Percentiles rank a stretch among this genome's conserved stretches.
Evolutionary conservation across 2,888 invertebrate genomes (phyloP).

Genomic region (Steinernema scapterisci): DNA sequence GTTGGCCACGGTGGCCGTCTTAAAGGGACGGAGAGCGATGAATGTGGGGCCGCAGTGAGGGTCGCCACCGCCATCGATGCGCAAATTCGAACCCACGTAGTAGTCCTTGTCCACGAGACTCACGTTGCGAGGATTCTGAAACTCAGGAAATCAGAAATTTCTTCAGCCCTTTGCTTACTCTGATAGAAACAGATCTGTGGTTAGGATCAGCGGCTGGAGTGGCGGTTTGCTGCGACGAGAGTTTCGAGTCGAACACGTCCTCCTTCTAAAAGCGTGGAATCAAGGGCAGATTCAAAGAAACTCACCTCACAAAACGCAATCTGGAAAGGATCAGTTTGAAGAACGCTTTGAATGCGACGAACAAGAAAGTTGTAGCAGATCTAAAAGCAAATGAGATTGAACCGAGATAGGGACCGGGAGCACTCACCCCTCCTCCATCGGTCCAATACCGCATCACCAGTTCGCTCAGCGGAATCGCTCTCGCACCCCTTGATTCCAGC

Average conservation of each 20-base stretch:
- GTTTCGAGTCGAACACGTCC: neutral
- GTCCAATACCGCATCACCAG: slow-evolving; percentile 3
- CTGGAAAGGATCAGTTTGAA: slow-evolving; percentile 18
- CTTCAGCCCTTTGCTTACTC: neutral
- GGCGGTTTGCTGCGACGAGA: neutral
- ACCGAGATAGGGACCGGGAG: neutral
- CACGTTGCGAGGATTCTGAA: neutral
- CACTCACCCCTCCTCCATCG: neutral
- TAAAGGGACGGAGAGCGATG: slow-evolving; percentile 17
- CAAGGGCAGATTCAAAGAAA: neutral
- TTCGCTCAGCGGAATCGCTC: slow-evolving; percentile 7
- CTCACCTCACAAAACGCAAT: neutral
- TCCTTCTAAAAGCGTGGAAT: neutral
- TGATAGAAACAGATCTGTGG: slow-evolving; percentile 1
- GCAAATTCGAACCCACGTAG: slow-evolving; percentile 17
- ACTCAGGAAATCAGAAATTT: neutral
- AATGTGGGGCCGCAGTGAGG: neutral
- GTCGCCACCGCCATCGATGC: slow-evolving; percentile 1
- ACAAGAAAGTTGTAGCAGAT: slow-evolving; percentile 21
- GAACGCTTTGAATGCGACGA: slow-evolving; percentile 13
- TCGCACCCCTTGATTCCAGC: neutral
- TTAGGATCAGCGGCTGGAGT: slow-evolving; percentile 12
- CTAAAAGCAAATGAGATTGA: neutral
- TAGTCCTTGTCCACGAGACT: slow-evolving; percentile 22
- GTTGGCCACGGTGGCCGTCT: slow-evolving; percentile 2